Evolutionary conservation across 2,888 invertebrate species (phyloP).

Genomic region (Baccha elongata): DNA sequence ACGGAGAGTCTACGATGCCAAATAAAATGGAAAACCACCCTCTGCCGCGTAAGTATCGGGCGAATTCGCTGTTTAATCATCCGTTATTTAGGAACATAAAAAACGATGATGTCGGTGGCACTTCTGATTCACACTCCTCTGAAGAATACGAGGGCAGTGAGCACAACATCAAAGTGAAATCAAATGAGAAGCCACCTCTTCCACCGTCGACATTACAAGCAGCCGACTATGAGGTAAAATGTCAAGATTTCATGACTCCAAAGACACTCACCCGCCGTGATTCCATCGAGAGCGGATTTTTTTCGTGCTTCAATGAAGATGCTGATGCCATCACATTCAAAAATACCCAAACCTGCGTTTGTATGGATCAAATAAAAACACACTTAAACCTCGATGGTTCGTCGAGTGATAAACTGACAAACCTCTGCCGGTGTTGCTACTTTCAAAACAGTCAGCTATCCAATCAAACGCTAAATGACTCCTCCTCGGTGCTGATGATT

Average conservation of each 20-base stretch:
- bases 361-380: constrained; percentile 80
- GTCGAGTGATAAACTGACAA: constrained; percentile 80
- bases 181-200: constrained; percentile 66
- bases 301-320: constrained; percentile 93
- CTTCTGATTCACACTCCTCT: constrained; percentile 76
- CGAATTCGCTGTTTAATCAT: constrained; percentile 85
- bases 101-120: constrained; percentile 76
- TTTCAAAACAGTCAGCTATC: constrained; percentile 75
- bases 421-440: constrained; percentile 81
- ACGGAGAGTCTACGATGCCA: constrained; percentile 75
- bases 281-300: constrained; percentile 95
- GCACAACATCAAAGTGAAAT: constrained; percentile 50
- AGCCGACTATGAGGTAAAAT: constrained; percentile 77
- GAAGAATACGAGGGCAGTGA: constrained; percentile 76
- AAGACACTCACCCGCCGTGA: constrained; percentile 87
- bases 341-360: constrained; percentile 75
- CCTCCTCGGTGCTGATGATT: constrained; percentile 84
- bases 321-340: constrained; percentile 85
- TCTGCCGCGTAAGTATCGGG: constrained; percentile 82
- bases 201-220: constrained; percentile 75
- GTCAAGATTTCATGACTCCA: constrained; percentile 76
- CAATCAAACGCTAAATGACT: constrained; percentile 78
- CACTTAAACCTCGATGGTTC: constrained; percentile 78
- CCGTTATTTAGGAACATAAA: constrained; percentile 83
- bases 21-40: constrained; percentile 63